Evolutionary conservation across 2,797 vertebrate species (phyloP), one percentile per base, ranked within the genome.

Genomic region (Girardinus metallicus): DNA sequence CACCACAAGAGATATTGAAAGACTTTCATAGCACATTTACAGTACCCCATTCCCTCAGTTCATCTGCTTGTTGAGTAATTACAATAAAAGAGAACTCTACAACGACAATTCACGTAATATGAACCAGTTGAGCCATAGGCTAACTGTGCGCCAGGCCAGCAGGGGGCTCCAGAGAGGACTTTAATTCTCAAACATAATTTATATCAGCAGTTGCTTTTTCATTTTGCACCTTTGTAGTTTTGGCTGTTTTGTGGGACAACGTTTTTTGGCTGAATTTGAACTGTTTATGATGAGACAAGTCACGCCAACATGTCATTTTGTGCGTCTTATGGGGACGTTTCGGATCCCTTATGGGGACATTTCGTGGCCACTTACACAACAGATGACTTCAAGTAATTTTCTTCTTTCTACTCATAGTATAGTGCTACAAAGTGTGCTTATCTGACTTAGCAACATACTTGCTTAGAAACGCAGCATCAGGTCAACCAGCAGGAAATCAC

Each of bases 1-100:
- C 84, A 72, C 92, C 82, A 31, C 92, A 82, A 92, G 85, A 94
- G 87, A 94, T 94, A 92, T 92, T 93, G 93, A 93, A 93, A 93
- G 84, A 84, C 89, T 94, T 94, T 92, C 89, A 92, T 89, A 86
- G 82, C 82, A 89, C 88, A 85, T 85, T 93, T 91, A 90, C 76
- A 49, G 81, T 83, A 83, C 49, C 60, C 31, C 16, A 60, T 75
- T 88, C 79, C 83, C 86, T 80, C 87, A 90, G 91, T 92, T 90
- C 83, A 88, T 90, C 89, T 88, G 83, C 89, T 93, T 93, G 92
- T 91, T 94, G 57, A 78, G 90, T 89, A 93, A 93, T 94, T 94
- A 92, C 81, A 68, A 60, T 0, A 2, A 73, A 80, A 83, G 80
- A 68, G 76, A 89, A 82, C 71, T 64, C 77, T 31, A 88, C 73